These are phyloP conservation scores for Cyclina sinensis DNA, from an alignment of 1,140 invertebrate genomes.

Conservation along the genomic window DNA sequence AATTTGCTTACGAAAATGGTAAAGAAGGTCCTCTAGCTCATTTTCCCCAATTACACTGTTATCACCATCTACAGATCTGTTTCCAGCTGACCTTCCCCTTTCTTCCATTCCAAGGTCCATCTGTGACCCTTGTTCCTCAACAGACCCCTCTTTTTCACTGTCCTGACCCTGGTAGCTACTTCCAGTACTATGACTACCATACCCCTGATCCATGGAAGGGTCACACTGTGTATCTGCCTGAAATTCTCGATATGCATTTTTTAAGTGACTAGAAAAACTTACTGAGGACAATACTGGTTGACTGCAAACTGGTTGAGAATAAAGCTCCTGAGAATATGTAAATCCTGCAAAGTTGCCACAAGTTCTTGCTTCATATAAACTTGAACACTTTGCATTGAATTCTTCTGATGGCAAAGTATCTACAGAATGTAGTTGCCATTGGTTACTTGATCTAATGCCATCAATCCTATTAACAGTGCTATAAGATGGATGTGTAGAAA, in stretches of 20 bases:
- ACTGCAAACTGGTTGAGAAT: not conserved
- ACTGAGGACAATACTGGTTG: not conserved
- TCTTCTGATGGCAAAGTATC: not conserved
- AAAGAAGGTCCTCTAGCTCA: constrained; percentile 57
- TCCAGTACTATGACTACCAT: constrained; percentile 34
- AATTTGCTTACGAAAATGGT: constrained; percentile 49
- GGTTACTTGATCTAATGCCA: not conserved
- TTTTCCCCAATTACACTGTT: constrained; percentile 22
- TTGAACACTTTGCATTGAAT: not conserved
- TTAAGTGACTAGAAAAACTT: not conserved
- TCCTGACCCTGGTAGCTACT: constrained; percentile 3
- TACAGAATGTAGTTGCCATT: not conserved
- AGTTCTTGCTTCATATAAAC: not conserved
- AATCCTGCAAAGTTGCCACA: not conserved
- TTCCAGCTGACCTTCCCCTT: not conserved
- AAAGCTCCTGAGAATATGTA: not conserved
- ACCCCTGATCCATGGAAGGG: not conserved
- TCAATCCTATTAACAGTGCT: no score
- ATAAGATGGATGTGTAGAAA: not conserved
- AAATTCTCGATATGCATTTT: not conserved
- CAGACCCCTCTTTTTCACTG: constrained; percentile 11
- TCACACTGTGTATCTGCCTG: not conserved
- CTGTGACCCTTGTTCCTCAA: constrained; percentile 33
- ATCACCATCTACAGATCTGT: not conserved
- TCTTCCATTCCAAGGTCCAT: constrained; percentile 6